A percentile compares a stretch with the other conserved stretches of the same genome.
phyloP scores from a whole-genome alignment of 2,888 invertebrate genomes.

The Herminia tarsipennalis region DNA sequence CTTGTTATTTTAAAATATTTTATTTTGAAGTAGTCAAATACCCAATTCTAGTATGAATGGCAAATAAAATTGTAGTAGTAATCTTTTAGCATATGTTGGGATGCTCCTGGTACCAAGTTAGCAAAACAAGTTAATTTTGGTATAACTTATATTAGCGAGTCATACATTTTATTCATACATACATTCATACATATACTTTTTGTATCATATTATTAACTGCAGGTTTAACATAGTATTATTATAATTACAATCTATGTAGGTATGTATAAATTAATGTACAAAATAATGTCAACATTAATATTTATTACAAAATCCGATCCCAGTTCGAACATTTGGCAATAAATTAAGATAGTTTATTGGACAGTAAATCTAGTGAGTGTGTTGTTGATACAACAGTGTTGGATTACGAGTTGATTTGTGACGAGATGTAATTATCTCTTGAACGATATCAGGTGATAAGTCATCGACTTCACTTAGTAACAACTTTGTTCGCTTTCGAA shows the following conservation, averaged over 20 bases:
- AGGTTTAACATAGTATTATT: not conserved
- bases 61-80: too few relatives aligned
- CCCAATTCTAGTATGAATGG: too few relatives aligned
- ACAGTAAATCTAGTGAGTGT: slow-evolving; percentile 57
- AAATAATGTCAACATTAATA: slow-evolving; percentile 50
- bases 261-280: slow-evolving; percentile 28
- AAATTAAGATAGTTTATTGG: slow-evolving; percentile 57
- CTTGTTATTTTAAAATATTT: too few relatives aligned
- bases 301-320: slow-evolving; percentile 52
- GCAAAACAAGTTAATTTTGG: too few relatives aligned
- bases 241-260: slow-evolving; percentile 1
- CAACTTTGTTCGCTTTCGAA: slow-evolving; percentile 7
- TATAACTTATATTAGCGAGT: too few relatives aligned
- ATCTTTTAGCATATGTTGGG: too few relatives aligned
- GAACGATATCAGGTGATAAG: slow-evolving; percentile 21
- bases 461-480: slow-evolving; percentile 23
- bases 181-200: too few relatives aligned
- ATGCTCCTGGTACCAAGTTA: too few relatives aligned
- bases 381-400: slow-evolving; percentile 56
- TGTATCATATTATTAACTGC: too few relatives aligned
- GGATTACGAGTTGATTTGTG: slow-evolving; percentile 58
- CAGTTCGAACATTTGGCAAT: slow-evolving; percentile 53
- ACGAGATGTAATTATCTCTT: slow-evolving; percentile 42
- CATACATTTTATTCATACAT: too few relatives aligned
- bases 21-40: too few relatives aligned